Evolutionary conservation across 2,888 invertebrate species (phyloP).

Genomic region (Melangyna quadrimaculata): DNA sequence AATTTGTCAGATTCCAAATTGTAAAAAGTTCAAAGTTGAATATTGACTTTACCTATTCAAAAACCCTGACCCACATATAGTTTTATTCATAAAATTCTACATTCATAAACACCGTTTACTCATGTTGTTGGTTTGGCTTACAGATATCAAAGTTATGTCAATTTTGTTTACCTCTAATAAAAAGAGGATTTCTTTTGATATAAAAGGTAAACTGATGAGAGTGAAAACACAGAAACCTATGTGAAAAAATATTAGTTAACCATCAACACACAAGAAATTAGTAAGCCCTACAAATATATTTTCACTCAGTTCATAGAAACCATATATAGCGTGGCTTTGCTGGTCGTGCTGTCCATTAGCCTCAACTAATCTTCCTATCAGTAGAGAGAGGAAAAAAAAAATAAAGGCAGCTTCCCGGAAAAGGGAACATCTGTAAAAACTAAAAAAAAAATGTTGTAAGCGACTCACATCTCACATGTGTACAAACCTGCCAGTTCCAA

Average conservation of each 20-base stretch:
- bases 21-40: too few relatives aligned
- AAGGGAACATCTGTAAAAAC: background rate
- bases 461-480: background rate
- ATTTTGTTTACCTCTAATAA: background rate
- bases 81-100: too few relatives aligned
- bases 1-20: too few relatives aligned
- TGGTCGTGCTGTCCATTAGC: conserved; percentile 21
- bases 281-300: background rate
- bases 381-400: background rate
- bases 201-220: background rate
- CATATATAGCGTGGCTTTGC: background rate
- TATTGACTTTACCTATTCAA: too few relatives aligned
- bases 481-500: conserved; percentile 17
- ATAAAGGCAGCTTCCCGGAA: background rate
- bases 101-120: background rate
- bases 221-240: background rate
- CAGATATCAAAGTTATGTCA: background rate
- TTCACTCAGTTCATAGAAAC: conserved; percentile 27
- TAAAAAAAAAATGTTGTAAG: conserved; percentile 15
- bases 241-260: background rate
- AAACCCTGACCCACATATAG: too few relatives aligned
- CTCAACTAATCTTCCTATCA: conserved; percentile 37
- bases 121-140: background rate
- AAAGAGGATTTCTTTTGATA: background rate
- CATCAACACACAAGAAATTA: conserved; percentile 19